Evolutionary conservation across 2,113 vertebrate genomes (phyloP).

Genomic region (Elachura formosa): DNA sequence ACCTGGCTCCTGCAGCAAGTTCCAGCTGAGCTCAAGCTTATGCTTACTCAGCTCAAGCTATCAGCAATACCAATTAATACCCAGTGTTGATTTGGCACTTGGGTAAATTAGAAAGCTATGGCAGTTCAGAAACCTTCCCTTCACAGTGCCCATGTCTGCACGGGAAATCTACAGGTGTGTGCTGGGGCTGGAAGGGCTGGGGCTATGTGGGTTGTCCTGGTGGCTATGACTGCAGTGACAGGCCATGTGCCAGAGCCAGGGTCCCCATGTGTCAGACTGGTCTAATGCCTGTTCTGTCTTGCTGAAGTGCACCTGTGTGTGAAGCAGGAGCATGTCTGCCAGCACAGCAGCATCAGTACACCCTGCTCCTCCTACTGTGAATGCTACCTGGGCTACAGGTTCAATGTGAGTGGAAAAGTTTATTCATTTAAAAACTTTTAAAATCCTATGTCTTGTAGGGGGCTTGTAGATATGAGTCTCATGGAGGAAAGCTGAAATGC

Average conservation of each 20-base stretch:
- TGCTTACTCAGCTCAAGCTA: neutral
- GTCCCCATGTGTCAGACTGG: rapidly evolving
- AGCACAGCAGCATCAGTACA: constrained; percentile 82
- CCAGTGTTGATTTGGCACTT: neutral
- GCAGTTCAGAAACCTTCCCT: neutral
- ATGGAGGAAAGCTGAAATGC: neutral
- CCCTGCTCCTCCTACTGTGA: constrained; percentile 77
- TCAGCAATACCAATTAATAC: neutral
- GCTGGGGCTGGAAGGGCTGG: neutral
- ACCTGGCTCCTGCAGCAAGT: neutral
- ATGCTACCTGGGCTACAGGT: constrained; percentile 78
- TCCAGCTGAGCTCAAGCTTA: neutral
- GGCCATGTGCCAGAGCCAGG: rapidly evolving
- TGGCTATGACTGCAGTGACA: neutral
- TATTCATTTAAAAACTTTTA: constrained; percentile 64
- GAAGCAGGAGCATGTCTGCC: constrained; percentile 80
- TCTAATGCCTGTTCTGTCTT: neutral
- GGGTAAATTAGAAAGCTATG: neutral
- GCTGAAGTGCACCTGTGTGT: constrained; percentile 80
- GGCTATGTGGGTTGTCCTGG: rapidly evolving
- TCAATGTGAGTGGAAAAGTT: constrained; percentile 78
- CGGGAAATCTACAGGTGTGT: neutral
- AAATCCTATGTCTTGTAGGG: rapidly evolving
- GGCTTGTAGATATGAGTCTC: neutral
- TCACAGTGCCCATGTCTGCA: rapidly evolving